Base-by-base conservation (phyloP, 2,888 invertebrate genomes). In the Athripsodes cinereus region DNA sequence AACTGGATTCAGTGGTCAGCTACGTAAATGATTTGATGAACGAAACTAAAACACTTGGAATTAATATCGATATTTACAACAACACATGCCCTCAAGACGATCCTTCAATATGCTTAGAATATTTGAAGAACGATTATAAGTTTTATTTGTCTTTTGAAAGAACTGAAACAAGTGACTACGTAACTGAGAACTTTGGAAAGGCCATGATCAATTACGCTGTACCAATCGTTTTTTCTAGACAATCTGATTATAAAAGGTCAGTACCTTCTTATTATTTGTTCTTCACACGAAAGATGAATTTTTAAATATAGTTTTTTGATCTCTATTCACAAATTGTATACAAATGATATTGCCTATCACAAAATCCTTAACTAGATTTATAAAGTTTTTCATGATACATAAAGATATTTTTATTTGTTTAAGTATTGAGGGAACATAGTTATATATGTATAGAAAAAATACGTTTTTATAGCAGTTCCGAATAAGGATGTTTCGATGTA, bases 161-260 rank as follows among this genome's bases (percentile, higher is more conserved):
- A 57, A 66, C 73, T 13, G 54, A 74, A 0, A 71, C 71, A 53
- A 72, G 71, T 13, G 75, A 76, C 66, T 75, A 74, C 56, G 72
- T 75, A 0, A 72, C 76, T 2, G 75, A 76, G 62, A 75, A 74
- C 61, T 55, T 75, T 18, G 59, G 74, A 10, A 65, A 71, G 58
- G 72, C 78, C 31, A 68, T 79, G 16, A 77, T 82, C 64, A 79
- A 82, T 67, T 74, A 82, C 67, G 75, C 84, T 1, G 74, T 87
- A 13, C 86, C 87, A 0, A 77, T 87, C 2, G 86, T 86, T 3
- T 84, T 81, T 71, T 8, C 8, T 40, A 86, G 87, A 1, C 83
- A 82, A 47, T 81, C 80, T 54, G 81, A 86, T 70, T 87, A 87
- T 69, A 70, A 71, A 34, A 74, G 74, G 76, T 73, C 67, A 49